These are phyloP conservation scores for Phalacrocorax brasilianus DNA, from an alignment of 2,113 vertebrate genomes.

Conservation along the genomic window DNA sequence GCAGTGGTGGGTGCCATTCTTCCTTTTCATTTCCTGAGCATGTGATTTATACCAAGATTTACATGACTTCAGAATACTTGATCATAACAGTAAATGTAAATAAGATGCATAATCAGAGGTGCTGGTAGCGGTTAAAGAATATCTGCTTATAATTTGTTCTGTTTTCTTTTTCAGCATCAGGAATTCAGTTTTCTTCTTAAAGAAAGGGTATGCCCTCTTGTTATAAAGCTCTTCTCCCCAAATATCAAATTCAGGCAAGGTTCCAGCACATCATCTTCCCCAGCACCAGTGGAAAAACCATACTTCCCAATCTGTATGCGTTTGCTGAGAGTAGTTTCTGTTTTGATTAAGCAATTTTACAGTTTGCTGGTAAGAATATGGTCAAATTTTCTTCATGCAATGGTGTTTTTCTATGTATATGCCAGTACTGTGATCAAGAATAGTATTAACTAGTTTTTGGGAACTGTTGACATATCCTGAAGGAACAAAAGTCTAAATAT, in stretches of 20 bases:
- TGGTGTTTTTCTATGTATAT: not conserved
- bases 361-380: constrained; percentile 87
- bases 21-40: not conserved
- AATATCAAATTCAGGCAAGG: constrained; percentile 99
- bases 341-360: constrained; percentile 98
- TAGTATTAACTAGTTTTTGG: not conserved
- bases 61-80: not conserved
- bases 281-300: constrained; percentile 94
- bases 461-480: not conserved
- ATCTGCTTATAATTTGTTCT: not conserved
- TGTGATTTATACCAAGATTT: not conserved
- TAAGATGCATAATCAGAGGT: not conserved
- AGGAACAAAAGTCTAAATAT: not conserved
- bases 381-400: not conserved
- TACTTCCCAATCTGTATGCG: constrained; percentile 99
- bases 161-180: constrained; percentile 83
- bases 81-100: not conserved
- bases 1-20: not conserved
- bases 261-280: constrained; percentile 85
- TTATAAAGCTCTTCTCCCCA: constrained; percentile 99
- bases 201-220: constrained; percentile 96
- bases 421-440: not conserved
- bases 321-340: constrained; percentile 93
- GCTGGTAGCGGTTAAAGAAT: not conserved
- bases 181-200: constrained; percentile 99